Conservation (phyloP, 2,113 vertebrate genomes). For the Silurus glanis region DNA sequence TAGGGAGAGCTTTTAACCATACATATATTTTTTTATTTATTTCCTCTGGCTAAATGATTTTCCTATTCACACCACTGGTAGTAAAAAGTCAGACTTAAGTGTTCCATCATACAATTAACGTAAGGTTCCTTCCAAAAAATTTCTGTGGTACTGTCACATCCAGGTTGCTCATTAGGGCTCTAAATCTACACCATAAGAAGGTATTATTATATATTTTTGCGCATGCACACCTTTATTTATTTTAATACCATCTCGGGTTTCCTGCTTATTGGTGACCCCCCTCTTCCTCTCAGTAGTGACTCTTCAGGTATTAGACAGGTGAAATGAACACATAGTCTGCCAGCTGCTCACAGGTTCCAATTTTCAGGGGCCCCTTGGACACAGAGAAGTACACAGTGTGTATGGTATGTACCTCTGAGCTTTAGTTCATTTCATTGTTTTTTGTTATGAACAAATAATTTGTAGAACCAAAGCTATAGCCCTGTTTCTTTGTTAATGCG, state of each 20-base stretch:
- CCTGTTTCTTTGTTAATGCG: not conserved
- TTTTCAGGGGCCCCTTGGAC: conserved; percentile 15
- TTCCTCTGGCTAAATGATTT: not conserved
- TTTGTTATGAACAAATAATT: not conserved
- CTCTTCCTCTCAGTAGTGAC: conserved; percentile 34
- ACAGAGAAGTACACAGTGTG: conserved; percentile 24
- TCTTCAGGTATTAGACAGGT: conserved; percentile 28
- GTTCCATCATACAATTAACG: not conserved
- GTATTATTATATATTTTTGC: not conserved
- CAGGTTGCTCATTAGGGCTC: not conserved
- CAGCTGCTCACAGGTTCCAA: conserved; percentile 10
- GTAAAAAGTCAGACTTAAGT: not conserved
- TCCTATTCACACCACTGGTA: conserved; percentile 5
- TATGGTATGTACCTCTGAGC: conserved; percentile 38
- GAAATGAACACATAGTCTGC: conserved; percentile 43
- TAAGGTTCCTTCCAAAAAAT: too few species aligned
- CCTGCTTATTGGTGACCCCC: conserved; percentile 35
- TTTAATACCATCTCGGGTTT: conserved; percentile 44
- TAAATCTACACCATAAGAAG: not conserved
- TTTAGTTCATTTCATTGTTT: not conserved
- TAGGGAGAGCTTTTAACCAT: not conserved
- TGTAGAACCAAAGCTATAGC: not conserved
- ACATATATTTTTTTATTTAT: not conserved
- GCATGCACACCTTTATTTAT: conserved; percentile 26
- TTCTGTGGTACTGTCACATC: not conserved